Evolutionary conservation across 53 echinoderm and acorn worm genomes (phyloP), one percentile per base, ranked within the genome.

Genomic region (Astropecten irregularis): DNA sequence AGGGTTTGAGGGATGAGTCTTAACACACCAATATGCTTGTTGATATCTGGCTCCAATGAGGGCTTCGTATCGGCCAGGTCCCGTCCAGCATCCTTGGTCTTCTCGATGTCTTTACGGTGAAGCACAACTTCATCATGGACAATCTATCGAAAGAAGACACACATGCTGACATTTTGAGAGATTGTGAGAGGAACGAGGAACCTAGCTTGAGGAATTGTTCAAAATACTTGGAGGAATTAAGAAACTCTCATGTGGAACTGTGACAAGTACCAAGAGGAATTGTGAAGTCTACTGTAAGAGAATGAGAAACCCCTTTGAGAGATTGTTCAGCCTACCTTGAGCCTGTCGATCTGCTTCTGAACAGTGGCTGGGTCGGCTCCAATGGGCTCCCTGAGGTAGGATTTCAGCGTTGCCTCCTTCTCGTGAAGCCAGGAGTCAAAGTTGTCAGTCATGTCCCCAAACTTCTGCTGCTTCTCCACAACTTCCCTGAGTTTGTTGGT

Each of bases 21-120:
- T 74, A 2, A 56, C 84, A n/a, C 26, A 84, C 84, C 71, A 31
- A 59, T 92, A 11, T 84, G 63, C 55, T 77, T 95, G 85, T 81
- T 76, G 81, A 95, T 89, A 66, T 89, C 84, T 0, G 89, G 76
- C 31, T 91, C 86, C 5, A 96, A 91, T 34, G 93, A 91, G 30
- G 96, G 93, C 61, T 96, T 93, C 26, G 87, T 65, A 50, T 93
- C 96, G 1, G 72, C 93, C 33, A 96, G 63, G 74, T 96, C 93
- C 49, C 93, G 71, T 19, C 93, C 96, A 2, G 96, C 87, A 0
- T 93, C 93, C 59, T 96, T 96, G 40, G 89, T 89, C 89, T 88
- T 93, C 89, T 96, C 96, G 18, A 96, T 84, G 66, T 96, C 93
- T 61, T 91, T 93, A 40, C 93, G 89, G 26, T 96, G 96, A 46